Percentiles rank a stretch among this genome's conserved stretches.
Conservation (phyloP, 2,797 vertebrate species). For the Orientallactaga sibirica region DNA sequence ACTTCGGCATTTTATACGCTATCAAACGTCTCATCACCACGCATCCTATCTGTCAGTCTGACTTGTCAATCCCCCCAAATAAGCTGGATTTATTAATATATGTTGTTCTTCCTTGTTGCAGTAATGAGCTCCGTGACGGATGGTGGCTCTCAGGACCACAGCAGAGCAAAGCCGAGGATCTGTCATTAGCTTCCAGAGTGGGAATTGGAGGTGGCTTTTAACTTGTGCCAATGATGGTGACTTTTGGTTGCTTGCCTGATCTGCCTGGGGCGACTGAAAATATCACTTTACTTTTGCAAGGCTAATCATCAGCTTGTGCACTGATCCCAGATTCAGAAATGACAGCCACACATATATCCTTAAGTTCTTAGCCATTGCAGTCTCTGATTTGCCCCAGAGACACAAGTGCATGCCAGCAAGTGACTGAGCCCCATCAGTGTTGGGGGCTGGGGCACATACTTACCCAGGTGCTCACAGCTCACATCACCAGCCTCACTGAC, state of each 20-base stretch:
- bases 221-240: slow-evolving; percentile 62
- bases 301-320: slow-evolving; percentile 73
- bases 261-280: slow-evolving; percentile 75
- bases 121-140: slow-evolving; percentile 72
- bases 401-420: neutral
- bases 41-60: slow-evolving; percentile 18
- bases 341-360: slow-evolving; percentile 23
- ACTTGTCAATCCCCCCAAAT: slow-evolving; percentile 63
- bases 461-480: slow-evolving; percentile 2
- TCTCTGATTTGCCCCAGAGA: slow-evolving; percentile 19
- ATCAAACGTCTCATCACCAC: slow-evolving; percentile 55
- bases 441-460: neutral
- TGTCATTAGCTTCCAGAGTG: slow-evolving; percentile 47
- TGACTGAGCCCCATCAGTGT: neutral
- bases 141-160: slow-evolving; percentile 54
- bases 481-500: neutral
- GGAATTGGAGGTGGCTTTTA: slow-evolving; percentile 66
- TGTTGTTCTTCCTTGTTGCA: slow-evolving; percentile 54
- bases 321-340: slow-evolving; percentile 60
- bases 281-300: slow-evolving; percentile 70
- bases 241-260: slow-evolving; percentile 76
- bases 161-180: slow-evolving; percentile 53
- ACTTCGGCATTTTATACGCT: slow-evolving; percentile 48
- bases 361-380: slow-evolving; percentile 63
- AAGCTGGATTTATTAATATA: slow-evolving; percentile 72